Evolutionary conservation across 2,888 invertebrate species (phyloP).

Genomic region (Platycheirus albimanus): DNA sequence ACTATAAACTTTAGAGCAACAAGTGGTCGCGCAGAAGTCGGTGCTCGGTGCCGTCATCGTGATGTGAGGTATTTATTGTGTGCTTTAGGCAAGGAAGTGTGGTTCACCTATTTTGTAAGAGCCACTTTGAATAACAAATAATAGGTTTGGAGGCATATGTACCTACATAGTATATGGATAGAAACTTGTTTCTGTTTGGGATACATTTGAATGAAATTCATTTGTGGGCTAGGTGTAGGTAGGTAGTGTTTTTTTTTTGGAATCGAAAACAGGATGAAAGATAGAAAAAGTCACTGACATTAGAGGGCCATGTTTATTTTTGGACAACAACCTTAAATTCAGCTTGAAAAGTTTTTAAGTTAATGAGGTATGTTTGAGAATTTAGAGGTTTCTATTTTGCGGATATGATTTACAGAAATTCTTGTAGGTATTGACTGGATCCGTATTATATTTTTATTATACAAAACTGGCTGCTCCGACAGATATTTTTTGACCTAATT

Average conservation of each 20-base stretch:
- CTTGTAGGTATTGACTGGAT: no score
- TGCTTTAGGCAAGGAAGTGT: constrained; percentile 61
- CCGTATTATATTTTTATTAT: no score
- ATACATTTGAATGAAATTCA: constrained; percentile 52
- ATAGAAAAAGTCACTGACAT: constrained; percentile 37
- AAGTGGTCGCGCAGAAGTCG: constrained; percentile 41
- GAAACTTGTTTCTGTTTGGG: constrained; percentile 59
- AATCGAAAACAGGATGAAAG: constrained; percentile 32
- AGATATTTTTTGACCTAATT: no score
- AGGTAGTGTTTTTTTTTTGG: constrained; percentile 3
- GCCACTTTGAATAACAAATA: constrained; percentile 48
- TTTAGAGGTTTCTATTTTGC: no score
- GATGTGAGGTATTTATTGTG: constrained; percentile 48
- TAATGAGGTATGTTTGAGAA: no score
- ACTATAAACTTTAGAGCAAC: constrained; percentile 31
- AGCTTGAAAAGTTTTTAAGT: constrained; percentile 24
- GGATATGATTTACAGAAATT: no score
- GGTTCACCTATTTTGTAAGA: constrained; percentile 69
- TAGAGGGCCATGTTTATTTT: constrained; percentile 18
- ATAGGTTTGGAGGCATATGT: constrained; percentile 28
- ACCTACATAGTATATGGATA: neutral
- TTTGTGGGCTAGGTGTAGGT: constrained; percentile 38
- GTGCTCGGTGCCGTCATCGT: constrained; percentile 36
- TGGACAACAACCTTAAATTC: constrained; percentile 12
- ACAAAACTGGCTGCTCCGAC: no score